These are phyloP conservation scores for Eleutherodactylus coqui DNA, from an alignment of 2,797 vertebrate species.

Conservation along the genomic window DNA sequence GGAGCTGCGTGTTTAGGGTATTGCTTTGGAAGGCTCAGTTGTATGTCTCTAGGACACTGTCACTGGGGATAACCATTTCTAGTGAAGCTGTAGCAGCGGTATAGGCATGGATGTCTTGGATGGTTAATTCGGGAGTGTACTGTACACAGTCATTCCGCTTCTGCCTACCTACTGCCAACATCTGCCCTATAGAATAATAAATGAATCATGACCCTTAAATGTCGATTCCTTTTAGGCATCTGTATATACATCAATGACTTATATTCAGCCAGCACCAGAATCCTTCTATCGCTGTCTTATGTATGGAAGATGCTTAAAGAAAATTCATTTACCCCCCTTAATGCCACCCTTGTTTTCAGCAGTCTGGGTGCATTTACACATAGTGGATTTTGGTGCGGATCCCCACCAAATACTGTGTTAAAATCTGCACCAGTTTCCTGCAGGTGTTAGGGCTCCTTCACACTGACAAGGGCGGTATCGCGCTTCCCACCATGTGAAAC, in stretches of 20 bases:
- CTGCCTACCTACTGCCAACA: conserved; percentile 62
- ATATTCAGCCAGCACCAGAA: background rate
- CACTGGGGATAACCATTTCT: conserved; percentile 68
- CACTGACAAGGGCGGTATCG: no score
- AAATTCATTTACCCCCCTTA: no score
- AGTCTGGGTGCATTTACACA: no score
- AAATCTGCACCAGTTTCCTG: no score
- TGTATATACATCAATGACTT: conserved; percentile 5
- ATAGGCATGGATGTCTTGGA: conserved; percentile 67
- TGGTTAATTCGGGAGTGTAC: conserved; percentile 65
- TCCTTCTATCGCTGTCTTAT: background rate
- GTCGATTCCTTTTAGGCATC: background rate
- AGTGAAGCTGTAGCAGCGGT: conserved; percentile 65
- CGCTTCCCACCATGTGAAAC: no score
- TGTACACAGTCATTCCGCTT: conserved; percentile 66
- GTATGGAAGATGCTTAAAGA: background rate
- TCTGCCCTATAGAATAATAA: conserved; percentile 61
- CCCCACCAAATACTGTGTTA: no score
- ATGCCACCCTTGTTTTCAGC: no score
- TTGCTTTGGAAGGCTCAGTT: conserved; percentile 64
- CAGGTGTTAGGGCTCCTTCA: no score
- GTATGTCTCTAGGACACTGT: conserved; percentile 71
- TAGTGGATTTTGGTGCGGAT: no score
- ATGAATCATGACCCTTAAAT: conserved; percentile 36
- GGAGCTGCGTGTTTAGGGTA: conserved; percentile 3